phyloP scores from a whole-genome alignment of 2,797 vertebrate species.

The Anolis apletophallus region DNA sequence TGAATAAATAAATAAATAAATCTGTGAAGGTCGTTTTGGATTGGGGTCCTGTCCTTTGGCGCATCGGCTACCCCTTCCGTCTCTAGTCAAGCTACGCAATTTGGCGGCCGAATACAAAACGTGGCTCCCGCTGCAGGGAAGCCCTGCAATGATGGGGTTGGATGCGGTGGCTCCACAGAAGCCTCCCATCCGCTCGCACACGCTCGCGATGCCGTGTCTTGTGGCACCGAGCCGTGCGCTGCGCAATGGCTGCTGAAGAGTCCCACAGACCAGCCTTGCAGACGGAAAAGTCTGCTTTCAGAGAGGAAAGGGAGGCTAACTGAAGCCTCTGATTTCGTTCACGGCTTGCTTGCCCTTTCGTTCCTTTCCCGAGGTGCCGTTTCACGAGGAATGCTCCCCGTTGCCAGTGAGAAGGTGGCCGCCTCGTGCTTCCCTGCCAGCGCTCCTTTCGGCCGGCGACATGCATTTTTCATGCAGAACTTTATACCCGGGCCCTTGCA shows the following conservation, averaged over 20 bases:
- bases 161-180: background rate
- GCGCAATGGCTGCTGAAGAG: conserved; percentile 39
- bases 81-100: too few relatives aligned
- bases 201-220: conserved; percentile 13
- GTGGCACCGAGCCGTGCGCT: conserved; percentile 44
- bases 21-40: too few relatives aligned
- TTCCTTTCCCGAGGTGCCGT: conserved; percentile 81
- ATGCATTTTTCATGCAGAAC: conserved; percentile 88
- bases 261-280: conserved; percentile 72
- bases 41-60: too few relatives aligned
- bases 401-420: conserved; percentile 83
- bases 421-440: conserved; percentile 79
- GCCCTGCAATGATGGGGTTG: conserved; percentile 14
- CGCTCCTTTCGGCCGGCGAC: conserved; percentile 81
- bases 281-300: conserved; percentile 77
- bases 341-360: conserved; percentile 82
- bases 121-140: too few relatives aligned
- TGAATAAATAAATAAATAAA: too few relatives aligned
- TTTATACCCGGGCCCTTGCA: conserved; percentile 79
- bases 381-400: conserved; percentile 84
- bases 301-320: conserved; percentile 73
- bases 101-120: too few relatives aligned
- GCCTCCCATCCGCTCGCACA: background rate
- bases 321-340: conserved; percentile 84
- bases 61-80: too few relatives aligned